Conservation (phyloP, 2,888 invertebrate species). For the Zonitis immaculata region DNA sequence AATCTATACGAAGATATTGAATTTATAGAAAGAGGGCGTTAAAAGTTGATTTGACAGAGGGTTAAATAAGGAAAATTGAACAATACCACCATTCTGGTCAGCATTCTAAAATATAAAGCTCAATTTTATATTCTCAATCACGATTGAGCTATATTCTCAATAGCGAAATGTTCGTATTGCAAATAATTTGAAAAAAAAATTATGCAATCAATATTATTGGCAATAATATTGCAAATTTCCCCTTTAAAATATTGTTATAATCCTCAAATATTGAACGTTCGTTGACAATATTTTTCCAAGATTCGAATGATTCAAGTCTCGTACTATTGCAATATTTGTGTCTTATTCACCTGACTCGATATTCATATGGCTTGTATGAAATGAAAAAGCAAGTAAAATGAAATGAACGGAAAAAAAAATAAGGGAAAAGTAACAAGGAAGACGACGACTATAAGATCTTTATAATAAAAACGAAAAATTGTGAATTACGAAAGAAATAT, state of each 20-base stretch:
- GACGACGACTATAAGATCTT: neutral
- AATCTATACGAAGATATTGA: conserved; percentile 12
- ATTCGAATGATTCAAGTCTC: conserved; percentile 25
- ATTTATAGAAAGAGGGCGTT: conserved; percentile 11
- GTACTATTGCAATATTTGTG: conserved; percentile 26
- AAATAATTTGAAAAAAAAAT: neutral
- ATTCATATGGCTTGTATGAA: conserved; percentile 22
- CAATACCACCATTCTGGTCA: conserved; percentile 14
- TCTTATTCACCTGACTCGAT: conserved; percentile 27
- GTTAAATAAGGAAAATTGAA: conserved; percentile 17
- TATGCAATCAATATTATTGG: neutral
- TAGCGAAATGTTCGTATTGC: neutral
- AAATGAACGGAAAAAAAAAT: neutral
- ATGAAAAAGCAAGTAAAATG: neutral
- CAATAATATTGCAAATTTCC: neutral
- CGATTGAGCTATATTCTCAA: neutral
- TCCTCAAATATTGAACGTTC: conserved; percentile 25
- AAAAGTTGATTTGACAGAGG: conserved; percentile 16
- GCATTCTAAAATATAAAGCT: conserved; percentile 9
- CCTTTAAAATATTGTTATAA: conserved; percentile 23
- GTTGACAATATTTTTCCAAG: conserved; percentile 15
- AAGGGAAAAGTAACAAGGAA: neutral
- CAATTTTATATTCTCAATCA: conserved; percentile 11
- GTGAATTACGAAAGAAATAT: conserved; percentile 19
- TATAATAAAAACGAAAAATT: conserved; percentile 10